A percentile compares a stretch with the other conserved stretches of the same genome.
These are phyloP conservation scores for Poecilia latipinna DNA, from an alignment of 2,113 vertebrate genomes.

Conservation along the genomic window DNA sequence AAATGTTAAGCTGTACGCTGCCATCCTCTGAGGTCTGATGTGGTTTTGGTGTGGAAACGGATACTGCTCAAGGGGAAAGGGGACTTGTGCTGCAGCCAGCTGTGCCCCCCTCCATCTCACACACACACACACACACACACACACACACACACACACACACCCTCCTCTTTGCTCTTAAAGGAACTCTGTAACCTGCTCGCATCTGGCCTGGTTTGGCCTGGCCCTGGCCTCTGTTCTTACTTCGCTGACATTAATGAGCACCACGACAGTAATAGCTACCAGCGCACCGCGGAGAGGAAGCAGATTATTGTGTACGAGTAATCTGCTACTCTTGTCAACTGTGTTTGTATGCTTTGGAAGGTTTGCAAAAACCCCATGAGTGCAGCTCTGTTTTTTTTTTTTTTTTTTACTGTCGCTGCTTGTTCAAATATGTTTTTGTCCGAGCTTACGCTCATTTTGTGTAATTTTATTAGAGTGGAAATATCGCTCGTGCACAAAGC, in stretches of 20 bases:
- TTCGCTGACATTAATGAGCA: constrained; percentile 59
- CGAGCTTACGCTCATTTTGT: constrained; percentile 10
- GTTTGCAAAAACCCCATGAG: not conserved
- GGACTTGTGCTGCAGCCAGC: constrained; percentile 55
- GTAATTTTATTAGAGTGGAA: constrained; percentile 41
- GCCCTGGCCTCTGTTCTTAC: constrained; percentile 50
- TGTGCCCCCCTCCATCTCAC: constrained; percentile 3
- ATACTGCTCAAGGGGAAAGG: constrained; percentile 45
- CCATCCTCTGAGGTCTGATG: constrained; percentile 55
- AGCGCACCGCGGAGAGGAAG: constrained; percentile 25
- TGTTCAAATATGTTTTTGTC: constrained; percentile 15
- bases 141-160: not conserved
- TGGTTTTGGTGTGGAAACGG: constrained; percentile 66
- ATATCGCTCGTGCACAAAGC: constrained; percentile 39
- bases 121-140: too few species aligned
- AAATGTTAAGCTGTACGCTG: constrained; percentile 31
- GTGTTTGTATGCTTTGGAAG: constrained; percentile 26
- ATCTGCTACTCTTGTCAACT: constrained; percentile 17
- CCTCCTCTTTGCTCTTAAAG: not conserved
- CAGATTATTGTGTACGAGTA: constrained; percentile 29
- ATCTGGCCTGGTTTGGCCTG: constrained; percentile 63
- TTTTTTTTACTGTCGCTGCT: constrained; percentile 4
- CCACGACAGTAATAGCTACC: constrained; percentile 61
- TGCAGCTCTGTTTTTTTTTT: not conserved
- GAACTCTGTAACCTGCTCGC: constrained; percentile 50